Evolutionary conservation across 2,113 vertebrate genomes (phyloP).

Genomic region (Campylomormyrus numenius): DNA sequence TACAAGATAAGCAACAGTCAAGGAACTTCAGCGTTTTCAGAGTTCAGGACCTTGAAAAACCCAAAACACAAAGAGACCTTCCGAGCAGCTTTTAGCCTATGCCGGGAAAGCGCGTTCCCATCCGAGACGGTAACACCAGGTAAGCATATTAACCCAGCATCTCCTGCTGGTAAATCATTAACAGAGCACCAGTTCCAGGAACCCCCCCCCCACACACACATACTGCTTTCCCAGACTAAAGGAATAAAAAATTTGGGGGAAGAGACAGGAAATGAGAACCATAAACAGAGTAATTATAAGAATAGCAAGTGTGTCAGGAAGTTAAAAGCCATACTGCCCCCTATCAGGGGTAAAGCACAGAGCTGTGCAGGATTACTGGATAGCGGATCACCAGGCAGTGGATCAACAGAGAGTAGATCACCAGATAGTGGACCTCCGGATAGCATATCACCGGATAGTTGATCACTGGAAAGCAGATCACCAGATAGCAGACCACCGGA

Average conservation of each 20-base stretch:
- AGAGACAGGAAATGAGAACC: background rate
- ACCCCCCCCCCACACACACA: background rate
- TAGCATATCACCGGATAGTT: background rate
- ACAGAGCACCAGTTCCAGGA: constrained; percentile 3
- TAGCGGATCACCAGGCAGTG: background rate
- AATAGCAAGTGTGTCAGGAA: background rate
- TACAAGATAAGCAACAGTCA: background rate
- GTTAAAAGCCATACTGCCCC: background rate
- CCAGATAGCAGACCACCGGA: background rate
- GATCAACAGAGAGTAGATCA: background rate
- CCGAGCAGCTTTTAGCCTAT: background rate
- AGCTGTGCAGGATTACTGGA: background rate
- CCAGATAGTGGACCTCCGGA: no score
- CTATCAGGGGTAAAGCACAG: background rate
- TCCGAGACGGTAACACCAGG: background rate
- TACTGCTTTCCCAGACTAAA: background rate
- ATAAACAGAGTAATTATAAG: background rate
- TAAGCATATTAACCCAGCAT: constrained; percentile 6
- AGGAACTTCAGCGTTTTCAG: background rate
- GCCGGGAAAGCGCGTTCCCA: background rate
- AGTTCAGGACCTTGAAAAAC: background rate
- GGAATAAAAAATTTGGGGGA: background rate
- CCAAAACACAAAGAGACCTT: background rate
- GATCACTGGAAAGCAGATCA: background rate
- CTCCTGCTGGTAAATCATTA: constrained; percentile 24